Percentiles rank a stretch among this genome's conserved stretches.
Evolutionary conservation across 1,140 invertebrate genomes (phyloP).

Genomic region (Cydia pomonella): DNA sequence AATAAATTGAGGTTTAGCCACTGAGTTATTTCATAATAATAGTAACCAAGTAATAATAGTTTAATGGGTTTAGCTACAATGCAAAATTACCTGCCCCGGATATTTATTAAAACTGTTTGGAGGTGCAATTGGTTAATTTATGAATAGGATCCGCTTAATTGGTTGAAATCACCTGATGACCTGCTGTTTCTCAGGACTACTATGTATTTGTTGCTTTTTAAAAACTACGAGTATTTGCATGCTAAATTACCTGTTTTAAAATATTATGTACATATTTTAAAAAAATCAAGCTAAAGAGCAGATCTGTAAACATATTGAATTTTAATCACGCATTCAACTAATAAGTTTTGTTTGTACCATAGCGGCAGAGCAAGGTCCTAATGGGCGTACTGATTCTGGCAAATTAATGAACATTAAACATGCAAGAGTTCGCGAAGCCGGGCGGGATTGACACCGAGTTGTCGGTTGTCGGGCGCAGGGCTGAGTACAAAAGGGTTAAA

Average conservation of each 20-base stretch:
- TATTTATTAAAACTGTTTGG: too few species aligned
- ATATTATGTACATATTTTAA: too few species aligned
- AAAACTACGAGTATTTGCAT: too few species aligned
- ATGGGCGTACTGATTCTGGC: slow-evolving; percentile 55
- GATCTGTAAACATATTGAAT: neutral
- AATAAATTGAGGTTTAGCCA: neutral
- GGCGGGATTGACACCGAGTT: slow-evolving; percentile 70
- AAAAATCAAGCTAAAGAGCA: neutral
- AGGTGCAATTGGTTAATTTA: neutral
- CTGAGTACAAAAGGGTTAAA: slow-evolving; percentile 72
- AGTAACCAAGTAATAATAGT: too few species aligned
- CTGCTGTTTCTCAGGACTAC: too few species aligned
- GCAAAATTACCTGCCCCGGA: too few species aligned
- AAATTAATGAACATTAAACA: slow-evolving; percentile 78
- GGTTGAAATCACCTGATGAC: too few species aligned
- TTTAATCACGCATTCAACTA: slow-evolving; percentile 27
- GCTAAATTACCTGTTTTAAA: too few species aligned
- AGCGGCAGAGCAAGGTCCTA: slow-evolving; percentile 46
- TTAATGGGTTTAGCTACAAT: too few species aligned
- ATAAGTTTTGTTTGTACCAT: slow-evolving; percentile 31
- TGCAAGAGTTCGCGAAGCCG: slow-evolving; percentile 60
- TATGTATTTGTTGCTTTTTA: too few species aligned
- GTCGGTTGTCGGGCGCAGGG: slow-evolving; percentile 62
- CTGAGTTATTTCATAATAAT: too few species aligned
- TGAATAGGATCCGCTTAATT: neutral